Percentiles rank a stretch among this genome's conserved stretches.
These are phyloP conservation scores for Penaeus chinensis DNA, from an alignment of 1,140 invertebrate species.

Conservation along the genomic window DNA sequence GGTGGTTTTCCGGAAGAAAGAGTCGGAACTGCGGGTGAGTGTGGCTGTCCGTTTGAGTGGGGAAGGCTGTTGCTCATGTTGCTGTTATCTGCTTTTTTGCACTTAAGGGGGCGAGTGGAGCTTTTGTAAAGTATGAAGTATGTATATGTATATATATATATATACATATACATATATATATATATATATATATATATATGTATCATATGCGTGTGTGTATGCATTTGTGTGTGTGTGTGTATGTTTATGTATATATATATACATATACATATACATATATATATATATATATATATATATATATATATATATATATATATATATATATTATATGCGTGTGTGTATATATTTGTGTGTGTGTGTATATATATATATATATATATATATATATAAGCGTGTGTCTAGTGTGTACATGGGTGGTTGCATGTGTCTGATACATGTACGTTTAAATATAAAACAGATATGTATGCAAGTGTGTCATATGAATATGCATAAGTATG, in stretches of 20 bases:
- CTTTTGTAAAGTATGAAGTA: background rate
- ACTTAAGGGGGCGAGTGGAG: too few species aligned
- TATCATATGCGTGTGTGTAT: background rate
- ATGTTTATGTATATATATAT: slow-evolving; percentile 15
- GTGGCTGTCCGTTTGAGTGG: too few species aligned
- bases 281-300: slow-evolving; percentile 24
- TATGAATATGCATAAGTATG: too few species aligned
- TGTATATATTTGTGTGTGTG: slow-evolving; percentile 14
- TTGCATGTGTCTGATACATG: slow-evolving; percentile 3
- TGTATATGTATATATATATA: background rate
- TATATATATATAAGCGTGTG: slow-evolving; percentile 11
- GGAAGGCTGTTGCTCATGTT: too few species aligned
- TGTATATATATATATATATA: slow-evolving; percentile 23
- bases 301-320: slow-evolving; percentile 13
- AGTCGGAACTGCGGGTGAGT: too few species aligned
- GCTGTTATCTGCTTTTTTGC: too few species aligned
- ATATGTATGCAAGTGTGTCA: too few species aligned
- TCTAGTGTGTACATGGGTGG: too few species aligned
- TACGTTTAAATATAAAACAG: background rate
- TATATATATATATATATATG: slow-evolving; percentile 17
- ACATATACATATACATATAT: slow-evolving; percentile 17
- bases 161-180: slow-evolving; percentile 1
- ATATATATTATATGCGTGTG: slow-evolving; percentile 15
- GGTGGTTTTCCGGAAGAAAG: too few species aligned
- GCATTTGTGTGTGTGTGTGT: background rate